Base-by-base conservation (phyloP, 2,113 vertebrate species). In the Microtus ochrogaster region DNA sequence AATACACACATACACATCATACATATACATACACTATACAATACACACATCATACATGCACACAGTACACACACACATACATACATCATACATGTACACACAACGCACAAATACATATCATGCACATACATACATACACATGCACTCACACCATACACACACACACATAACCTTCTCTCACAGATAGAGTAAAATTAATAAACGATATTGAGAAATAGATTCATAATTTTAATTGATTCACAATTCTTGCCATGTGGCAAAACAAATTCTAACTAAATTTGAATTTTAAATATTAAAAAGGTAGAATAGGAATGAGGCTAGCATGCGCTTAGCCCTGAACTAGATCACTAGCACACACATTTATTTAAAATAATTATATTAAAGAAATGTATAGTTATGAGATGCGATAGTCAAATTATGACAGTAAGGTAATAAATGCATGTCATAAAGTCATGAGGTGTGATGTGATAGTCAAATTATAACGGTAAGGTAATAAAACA, bases 181-280 rank as follows among this genome's bases (percentile, higher is more conserved):
- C n/a, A 39, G 36, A n/a, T 72, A 72, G 70, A 19, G 70, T 73
- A 39, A 39, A 73, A 73, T 73, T 73, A 39, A 39, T 21, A 73
- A 39, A 22, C 39, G 3, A 73, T 36, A 73, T 39, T 39, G 41
- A 76, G 24, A 76, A 12, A 47, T 28, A 28, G 74, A 76, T 76
- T 76, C 2, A 76, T 73, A 26, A 76, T 76, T 76, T 44, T 12
- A 76, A 44, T 44, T 44, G 39, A 44, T 76, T 76, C 41, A 47
- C 7, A 74, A 74, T 26, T 68, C 81, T 33, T 61, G 44, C 61
- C 58, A 82, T 70, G 66, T 9, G 81, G 36, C 74, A 90, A 90
- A 93, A 94, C 68, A 61, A 68, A 90, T 82, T 82, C 47, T 58
- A 95, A 33, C 39, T 82, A 6, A n/a, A 77, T 76, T 90, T 81